Conservation (phyloP, 2,113 vertebrate genomes). For the Suricata suricatta region DNA sequence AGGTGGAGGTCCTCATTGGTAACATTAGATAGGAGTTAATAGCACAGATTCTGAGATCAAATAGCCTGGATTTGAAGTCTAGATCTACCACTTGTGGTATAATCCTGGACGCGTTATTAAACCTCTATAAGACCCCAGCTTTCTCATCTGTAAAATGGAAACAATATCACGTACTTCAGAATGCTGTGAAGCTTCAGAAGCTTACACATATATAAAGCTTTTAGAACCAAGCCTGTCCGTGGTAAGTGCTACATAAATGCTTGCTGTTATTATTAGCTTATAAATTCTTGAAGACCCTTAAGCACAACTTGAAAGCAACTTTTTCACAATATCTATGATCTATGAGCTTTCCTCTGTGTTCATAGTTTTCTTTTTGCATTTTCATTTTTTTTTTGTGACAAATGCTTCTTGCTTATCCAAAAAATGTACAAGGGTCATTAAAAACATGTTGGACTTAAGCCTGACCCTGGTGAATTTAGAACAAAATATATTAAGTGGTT, state of each 20-base stretch:
- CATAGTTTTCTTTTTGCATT: background rate
- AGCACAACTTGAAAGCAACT: background rate
- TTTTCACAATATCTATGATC: background rate
- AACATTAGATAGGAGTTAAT: background rate
- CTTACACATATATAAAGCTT: background rate
- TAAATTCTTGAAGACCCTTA: background rate
- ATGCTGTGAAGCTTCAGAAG: background rate
- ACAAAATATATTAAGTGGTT: background rate
- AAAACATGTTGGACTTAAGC: background rate
- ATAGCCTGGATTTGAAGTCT: background rate
- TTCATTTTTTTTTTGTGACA: background rate
- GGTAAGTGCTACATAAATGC: background rate
- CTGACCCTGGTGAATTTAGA: background rate
- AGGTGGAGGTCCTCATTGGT: background rate
- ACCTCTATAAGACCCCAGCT: background rate
- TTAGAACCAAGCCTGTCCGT: background rate
- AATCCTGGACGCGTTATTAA: background rate
- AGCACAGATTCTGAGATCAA: background rate
- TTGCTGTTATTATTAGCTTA: background rate
- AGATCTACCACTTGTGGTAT: background rate
- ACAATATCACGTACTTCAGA: background rate
- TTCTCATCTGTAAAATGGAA: constrained; percentile 36
- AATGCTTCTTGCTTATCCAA: background rate
- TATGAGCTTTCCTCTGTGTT: background rate
- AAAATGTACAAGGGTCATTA: background rate